Evolutionary conservation across 2,888 invertebrate genomes (phyloP).

Genomic region (Chrysolina americana): DNA sequence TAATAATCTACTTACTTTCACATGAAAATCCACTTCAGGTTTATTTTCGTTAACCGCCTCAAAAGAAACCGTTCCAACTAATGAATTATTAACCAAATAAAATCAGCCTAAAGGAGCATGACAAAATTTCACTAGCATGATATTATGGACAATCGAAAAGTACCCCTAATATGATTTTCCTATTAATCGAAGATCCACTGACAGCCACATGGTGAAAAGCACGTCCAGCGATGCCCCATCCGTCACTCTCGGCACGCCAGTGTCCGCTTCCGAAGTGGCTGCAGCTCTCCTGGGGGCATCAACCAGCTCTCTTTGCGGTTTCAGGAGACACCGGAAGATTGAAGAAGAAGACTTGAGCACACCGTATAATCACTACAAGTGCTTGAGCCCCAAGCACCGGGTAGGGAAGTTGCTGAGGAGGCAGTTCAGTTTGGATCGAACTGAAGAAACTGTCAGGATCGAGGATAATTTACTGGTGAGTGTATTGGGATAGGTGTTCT

Average conservation of each 20-base stretch:
- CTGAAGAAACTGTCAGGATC: slow-evolving; percentile 71
- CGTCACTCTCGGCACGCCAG: slow-evolving; percentile 69
- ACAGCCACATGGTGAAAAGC: slow-evolving; percentile 68
- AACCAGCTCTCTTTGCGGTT: slow-evolving; percentile 70
- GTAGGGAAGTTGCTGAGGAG: slow-evolving; percentile 72
- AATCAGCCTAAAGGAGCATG: too few relatives aligned
- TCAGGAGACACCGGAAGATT: slow-evolving; percentile 67
- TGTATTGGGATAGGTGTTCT: background rate
- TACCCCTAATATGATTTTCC: background rate
- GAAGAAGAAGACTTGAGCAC: slow-evolving; percentile 79
- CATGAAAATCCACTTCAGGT: too few relatives aligned
- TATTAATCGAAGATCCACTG: slow-evolving; percentile 50
- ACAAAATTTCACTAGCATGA: too few relatives aligned
- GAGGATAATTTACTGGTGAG: slow-evolving; percentile 68
- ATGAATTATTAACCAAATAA: too few relatives aligned
- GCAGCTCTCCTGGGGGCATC: slow-evolving; percentile 72
- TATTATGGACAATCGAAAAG: too few relatives aligned
- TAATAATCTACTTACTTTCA: too few relatives aligned
- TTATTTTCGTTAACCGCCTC: too few relatives aligned
- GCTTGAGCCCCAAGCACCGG: slow-evolving; percentile 75
- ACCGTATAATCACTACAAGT: slow-evolving; percentile 83
- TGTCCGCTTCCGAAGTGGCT: slow-evolving; percentile 72
- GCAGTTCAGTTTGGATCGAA: slow-evolving; percentile 80
- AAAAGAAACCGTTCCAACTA: too few relatives aligned
- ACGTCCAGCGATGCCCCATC: slow-evolving; percentile 69